phyloP scores from a whole-genome alignment of 2,113 vertebrate genomes.

The Daubentonia madagascariensis region DNA sequence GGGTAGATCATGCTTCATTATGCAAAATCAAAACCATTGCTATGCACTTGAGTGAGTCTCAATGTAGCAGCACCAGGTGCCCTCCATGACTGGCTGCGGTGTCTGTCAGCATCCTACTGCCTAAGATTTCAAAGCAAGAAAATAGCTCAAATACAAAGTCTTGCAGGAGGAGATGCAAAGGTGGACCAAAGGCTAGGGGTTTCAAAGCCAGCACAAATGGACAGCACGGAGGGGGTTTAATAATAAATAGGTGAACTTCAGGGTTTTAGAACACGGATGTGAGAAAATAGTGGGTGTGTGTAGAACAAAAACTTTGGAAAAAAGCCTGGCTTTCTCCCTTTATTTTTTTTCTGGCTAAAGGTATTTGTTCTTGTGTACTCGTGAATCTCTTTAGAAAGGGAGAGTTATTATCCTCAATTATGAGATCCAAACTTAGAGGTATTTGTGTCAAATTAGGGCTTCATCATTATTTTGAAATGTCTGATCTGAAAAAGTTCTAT shows the following conservation, averaged over 20 bases:
- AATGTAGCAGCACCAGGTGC: background rate
- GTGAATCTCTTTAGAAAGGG: background rate
- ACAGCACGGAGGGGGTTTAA: accelerated
- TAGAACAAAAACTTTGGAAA: background rate
- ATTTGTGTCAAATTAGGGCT: background rate
- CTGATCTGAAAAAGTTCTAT: background rate
- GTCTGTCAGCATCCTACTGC: accelerated
- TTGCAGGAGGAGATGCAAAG: background rate
- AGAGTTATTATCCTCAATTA: background rate
- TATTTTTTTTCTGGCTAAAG: background rate
- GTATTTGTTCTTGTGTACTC: background rate
- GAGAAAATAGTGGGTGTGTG: background rate
- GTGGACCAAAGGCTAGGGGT: background rate
- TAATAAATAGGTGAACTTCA: background rate
- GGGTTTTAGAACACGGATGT: no score
- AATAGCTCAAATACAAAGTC: background rate
- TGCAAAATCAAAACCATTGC: slow-evolving; percentile 69
- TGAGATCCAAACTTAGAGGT: background rate
- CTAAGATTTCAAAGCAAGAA: background rate
- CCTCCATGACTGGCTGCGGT: accelerated
- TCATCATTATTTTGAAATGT: background rate
- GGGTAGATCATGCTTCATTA: slow-evolving; percentile 72
- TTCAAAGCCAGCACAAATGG: background rate
- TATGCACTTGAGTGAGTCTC: background rate
- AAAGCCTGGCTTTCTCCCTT: background rate